Evolutionary conservation across 2,113 vertebrate species (phyloP).

Genomic region (Myotis davidii): DNA sequence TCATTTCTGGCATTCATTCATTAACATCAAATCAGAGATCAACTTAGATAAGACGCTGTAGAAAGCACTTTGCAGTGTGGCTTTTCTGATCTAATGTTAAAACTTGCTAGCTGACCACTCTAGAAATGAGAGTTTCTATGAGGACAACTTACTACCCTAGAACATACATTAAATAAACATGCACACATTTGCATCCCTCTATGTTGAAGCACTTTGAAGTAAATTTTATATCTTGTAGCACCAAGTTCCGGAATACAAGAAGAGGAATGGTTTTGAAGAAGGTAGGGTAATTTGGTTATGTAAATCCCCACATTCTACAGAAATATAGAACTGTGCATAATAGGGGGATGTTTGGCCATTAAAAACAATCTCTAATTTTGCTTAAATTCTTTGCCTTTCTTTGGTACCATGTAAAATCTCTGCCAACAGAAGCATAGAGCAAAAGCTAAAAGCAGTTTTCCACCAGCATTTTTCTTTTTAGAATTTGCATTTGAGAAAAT

Average conservation of each 20-base stretch:
- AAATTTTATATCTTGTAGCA: background rate
- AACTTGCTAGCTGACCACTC: background rate
- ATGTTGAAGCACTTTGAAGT: conserved; percentile 4
- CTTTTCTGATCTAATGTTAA: background rate
- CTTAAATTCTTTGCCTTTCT: background rate
- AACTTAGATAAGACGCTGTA: background rate
- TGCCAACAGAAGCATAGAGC: background rate
- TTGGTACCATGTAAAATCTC: conserved; percentile 4
- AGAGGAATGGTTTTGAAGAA: conserved; percentile 6
- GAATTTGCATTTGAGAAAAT: background rate
- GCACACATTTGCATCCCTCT: background rate
- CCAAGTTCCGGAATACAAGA: background rate
- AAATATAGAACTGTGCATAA: background rate
- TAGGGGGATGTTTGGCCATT: background rate
- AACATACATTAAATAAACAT: background rate
- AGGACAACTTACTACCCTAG: background rate
- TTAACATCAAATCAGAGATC: background rate
- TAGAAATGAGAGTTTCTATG: background rate
- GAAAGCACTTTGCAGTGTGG: background rate
- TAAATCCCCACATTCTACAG: conserved; percentile 50
- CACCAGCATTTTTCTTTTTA: background rate
- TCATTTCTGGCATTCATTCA: background rate
- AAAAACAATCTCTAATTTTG: background rate
- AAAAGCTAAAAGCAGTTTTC: background rate
- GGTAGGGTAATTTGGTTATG: conserved; percentile 44